These are phyloP conservation scores for Loxodonta africana DNA, from an alignment of 2,113 vertebrate genomes.

Conservation along the genomic window DNA sequence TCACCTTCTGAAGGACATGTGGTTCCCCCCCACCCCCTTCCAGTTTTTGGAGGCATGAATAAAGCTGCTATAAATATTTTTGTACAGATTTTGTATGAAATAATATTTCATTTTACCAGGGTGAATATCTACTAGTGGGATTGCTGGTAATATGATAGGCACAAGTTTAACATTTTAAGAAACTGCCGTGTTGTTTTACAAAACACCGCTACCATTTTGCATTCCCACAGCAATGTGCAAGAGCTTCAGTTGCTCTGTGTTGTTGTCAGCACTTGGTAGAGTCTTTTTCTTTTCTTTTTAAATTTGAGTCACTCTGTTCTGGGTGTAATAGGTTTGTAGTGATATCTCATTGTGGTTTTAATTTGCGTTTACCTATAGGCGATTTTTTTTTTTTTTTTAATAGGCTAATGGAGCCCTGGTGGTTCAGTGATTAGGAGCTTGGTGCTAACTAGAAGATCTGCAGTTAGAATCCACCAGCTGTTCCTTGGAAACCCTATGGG, in stretches of 20 bases:
- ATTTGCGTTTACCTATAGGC: conserved; percentile 6
- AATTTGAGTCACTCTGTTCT: not conserved
- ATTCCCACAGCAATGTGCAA: not conserved
- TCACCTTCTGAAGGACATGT: not conserved
- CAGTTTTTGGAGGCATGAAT: not conserved
- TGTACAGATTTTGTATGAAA: not conserved
- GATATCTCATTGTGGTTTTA: not conserved
- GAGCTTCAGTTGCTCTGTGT: not conserved
- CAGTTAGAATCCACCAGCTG: too few species aligned
- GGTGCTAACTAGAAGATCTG: too few species aligned
- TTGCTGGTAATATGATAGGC: not conserved
- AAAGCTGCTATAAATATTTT: not conserved
- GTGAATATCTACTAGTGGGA: not conserved
- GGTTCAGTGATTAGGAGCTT: too few species aligned
- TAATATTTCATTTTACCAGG: not conserved
- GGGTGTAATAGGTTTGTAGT: not conserved
- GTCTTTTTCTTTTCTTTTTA: not conserved
- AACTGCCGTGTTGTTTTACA: not conserved
- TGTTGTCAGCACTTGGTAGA: not conserved
- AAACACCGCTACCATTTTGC: not conserved
- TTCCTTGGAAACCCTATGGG: too few species aligned
- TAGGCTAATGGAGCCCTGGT: not conserved
- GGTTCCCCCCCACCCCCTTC: not conserved
- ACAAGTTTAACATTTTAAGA: conserved; percentile 6
- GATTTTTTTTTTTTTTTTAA: too few species aligned